Base-by-base conservation (phyloP, 2,113 vertebrate genomes). In the Gallinago media region DNA sequence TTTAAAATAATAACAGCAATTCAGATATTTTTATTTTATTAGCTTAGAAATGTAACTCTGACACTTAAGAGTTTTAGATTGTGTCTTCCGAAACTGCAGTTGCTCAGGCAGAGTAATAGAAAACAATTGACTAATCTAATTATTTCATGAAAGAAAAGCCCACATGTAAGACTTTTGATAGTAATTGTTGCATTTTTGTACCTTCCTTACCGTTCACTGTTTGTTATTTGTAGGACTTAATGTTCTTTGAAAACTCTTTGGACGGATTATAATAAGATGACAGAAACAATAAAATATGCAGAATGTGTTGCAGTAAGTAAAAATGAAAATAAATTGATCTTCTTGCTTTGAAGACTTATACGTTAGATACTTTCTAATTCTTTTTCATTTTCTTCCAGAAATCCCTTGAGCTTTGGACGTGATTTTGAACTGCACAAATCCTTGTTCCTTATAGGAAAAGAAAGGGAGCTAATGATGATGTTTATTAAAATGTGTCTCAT, bases 231-330 rank as follows among this genome's bases (percentile, higher is more conserved):
- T 95, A 98, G 98, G 98, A 98, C 79, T 97, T 98, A 97, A 98
- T 98, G 98, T 98, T 98, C 97, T 98, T 98, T 98, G 98, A 98
- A 97, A 98, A 98, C 17, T 98, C 98, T 61, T 96, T 98, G 94
- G 97, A 98, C 95, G 97, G 97, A 97, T 97, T 98, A 91, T 98
- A 97, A 97, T 73, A 97, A 96, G 92, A 97, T 90, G 95, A 97
- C 56, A 86, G 95, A 96, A 97, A 88, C 94, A 97, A 96, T 97
- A 92, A 98, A 98, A 97, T 97, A 98, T 97, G 96, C 97, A 97
- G 92, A 95, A 92, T 47, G 23, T 90, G 81, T 96, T 98, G 96
- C 95, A 94, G 98, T 98, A 98, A 98, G 98, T 98, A 98, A 97
- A 97, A 97, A 81, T 58, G 91, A 97, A 97, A 84, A 96, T 97